Conservation (phyloP, 2,888 invertebrate species). For the Slavum lentiscoides region DNA sequence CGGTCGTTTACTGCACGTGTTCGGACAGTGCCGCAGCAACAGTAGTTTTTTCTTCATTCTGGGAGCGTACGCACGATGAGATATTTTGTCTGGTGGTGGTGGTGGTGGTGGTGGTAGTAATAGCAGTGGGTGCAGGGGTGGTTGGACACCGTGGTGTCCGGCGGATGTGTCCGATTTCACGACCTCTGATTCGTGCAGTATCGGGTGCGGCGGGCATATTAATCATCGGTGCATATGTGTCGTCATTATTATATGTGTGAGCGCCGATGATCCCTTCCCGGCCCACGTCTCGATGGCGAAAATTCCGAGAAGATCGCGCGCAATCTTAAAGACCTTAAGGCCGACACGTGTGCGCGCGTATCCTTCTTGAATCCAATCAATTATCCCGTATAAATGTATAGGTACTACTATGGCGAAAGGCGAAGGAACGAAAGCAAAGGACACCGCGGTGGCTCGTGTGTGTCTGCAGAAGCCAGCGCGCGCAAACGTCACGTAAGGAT, state of each 20-base stretch:
- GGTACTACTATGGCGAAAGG: neutral
- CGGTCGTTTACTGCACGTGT: neutral
- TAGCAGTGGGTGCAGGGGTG: too few species aligned
- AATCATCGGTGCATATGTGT: too few species aligned
- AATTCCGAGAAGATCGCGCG: constrained; percentile 44
- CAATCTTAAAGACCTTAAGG: constrained; percentile 12
- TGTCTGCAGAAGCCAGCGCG: too few species aligned
- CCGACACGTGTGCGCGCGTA: constrained; percentile 39
- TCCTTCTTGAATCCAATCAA: neutral
- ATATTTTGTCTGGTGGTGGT: too few species aligned
- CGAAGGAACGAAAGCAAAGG: neutral
- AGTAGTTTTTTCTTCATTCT: too few species aligned
- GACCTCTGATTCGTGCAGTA: neutral
- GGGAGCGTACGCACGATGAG: too few species aligned
- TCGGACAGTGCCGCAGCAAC: neutral
- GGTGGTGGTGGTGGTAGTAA: too few species aligned
- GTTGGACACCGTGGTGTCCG: constrained; percentile 8
- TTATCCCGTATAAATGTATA: neutral
- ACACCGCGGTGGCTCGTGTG: neutral
- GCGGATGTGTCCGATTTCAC: constrained; percentile 52
- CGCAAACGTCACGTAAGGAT: too few species aligned
- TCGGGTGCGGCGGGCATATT: too few species aligned
- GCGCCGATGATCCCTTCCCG: constrained; percentile 4
- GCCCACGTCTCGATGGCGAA: constrained; percentile 8
- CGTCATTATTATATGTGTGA: too few species aligned